Evolutionary conservation across 35 echinoderm and acorn worm genomes (phyloP), one percentile per base, ranked within the genome.

Genomic region (Apostichopus japonicus): DNA sequence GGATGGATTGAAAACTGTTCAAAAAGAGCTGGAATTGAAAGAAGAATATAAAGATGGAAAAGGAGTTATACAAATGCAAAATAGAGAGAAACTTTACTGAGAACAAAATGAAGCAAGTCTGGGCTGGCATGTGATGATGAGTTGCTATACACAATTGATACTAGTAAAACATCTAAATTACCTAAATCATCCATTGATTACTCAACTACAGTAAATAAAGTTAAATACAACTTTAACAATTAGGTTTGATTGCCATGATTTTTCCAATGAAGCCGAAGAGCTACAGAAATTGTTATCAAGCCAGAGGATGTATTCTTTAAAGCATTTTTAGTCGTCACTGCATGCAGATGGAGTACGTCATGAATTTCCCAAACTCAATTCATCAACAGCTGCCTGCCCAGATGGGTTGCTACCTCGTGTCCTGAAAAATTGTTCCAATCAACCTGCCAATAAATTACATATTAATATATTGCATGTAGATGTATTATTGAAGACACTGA

Each of bases 101-200:
- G 33, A 44, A 4, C 33, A 44, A 4, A 44, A 44, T 44, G 33
- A 44, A 44, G 33, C 33, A 44, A 44, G 33, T 44, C 33, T 93
- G 92, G 92, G 24, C 86, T 90, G 62, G 71, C 24, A 93, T 93
- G 83, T 22, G 65, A 72, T 17, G 72, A 93, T 93, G 92, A 93
- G 72, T 78, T 65, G 92, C 55, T 44, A 44, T 93, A 87, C 76
- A 71, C 82, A 11, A 93, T 55, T 58, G 79, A 55, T n/a, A 72
- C 77, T 13, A 55, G 3, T 10, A 91, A 91, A 54, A 56, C 3
- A 59, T 77, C 90, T 19, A 4, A 17, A 77, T 51, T 91, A 78
- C 76, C 77, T 14, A 13, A 80, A 72, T 5, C 53, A 56, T 79
- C 55, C 1, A 0, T 79, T 80, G 25, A 55, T 8, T 62, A 79